These are phyloP conservation scores for Agrilus cyanescens DNA, from an alignment of 2,888 invertebrate species.

Conservation along the genomic window DNA sequence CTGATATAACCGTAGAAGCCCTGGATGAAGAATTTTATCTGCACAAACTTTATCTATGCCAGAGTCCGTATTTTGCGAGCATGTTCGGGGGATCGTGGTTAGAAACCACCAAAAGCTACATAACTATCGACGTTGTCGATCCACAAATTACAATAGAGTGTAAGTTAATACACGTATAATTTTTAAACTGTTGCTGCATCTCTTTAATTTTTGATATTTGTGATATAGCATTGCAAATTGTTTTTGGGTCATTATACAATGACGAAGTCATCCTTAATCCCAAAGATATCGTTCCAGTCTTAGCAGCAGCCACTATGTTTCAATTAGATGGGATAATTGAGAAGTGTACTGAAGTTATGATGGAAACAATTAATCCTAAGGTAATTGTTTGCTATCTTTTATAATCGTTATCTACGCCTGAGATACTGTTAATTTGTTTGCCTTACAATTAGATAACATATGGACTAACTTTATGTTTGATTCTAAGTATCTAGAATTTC, in stretches of 20 bases:
- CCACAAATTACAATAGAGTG: conserved; percentile 56
- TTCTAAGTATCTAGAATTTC: not conserved
- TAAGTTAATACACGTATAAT: conserved; percentile 30
- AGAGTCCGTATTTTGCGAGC: conserved; percentile 68
- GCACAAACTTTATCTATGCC: conserved; percentile 68
- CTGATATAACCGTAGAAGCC: conserved; percentile 61
- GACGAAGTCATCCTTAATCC: conserved; percentile 62
- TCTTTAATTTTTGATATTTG: not conserved
- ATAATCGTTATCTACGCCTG: not conserved
- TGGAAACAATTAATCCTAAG: conserved; percentile 58
- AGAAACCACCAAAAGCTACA: conserved; percentile 52
- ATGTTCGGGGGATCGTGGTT: conserved; percentile 74
- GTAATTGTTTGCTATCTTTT: conserved; percentile 20
- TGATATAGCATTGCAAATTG: conserved; percentile 45
- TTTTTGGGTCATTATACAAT: conserved; percentile 64
- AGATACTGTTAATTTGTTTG: not conserved
- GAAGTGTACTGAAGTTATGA: conserved; percentile 62
- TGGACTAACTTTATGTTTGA: not conserved
- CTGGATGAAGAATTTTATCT: conserved; percentile 60
- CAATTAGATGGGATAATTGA: conserved; percentile 61
- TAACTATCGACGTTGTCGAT: conserved; percentile 59
- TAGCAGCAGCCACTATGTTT: conserved; percentile 63
- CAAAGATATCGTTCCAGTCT: conserved; percentile 50
- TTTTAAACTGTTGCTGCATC: no score
- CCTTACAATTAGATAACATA: not conserved